Evolutionary conservation across 2,797 vertebrate genomes (phyloP).

Genomic region (Limnodromus scolopaceus): DNA sequence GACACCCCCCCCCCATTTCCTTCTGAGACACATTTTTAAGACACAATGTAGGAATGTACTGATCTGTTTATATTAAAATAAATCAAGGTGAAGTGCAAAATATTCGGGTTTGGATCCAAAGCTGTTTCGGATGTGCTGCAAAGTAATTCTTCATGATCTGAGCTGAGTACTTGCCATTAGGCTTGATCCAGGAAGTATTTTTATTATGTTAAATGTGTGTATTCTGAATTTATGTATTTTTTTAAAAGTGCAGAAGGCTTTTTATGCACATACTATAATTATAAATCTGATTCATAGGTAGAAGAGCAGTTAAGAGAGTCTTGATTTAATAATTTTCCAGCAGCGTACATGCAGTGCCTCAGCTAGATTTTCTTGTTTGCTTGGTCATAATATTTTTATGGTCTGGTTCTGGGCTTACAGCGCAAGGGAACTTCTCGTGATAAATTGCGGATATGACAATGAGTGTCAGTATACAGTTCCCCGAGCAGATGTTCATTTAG

Average conservation of each 20-base stretch:
- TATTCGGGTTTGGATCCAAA: not conserved
- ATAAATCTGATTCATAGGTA: constrained; percentile 56
- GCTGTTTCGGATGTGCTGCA: constrained; percentile 48
- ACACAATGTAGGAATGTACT: not conserved
- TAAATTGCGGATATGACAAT: constrained; percentile 58
- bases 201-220: constrained; percentile 12
- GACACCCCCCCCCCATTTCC: not conserved
- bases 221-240: constrained; percentile 60
- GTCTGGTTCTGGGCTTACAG: not conserved
- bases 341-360: constrained; percentile 27
- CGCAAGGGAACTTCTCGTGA: constrained; percentile 17
- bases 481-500: constrained; percentile 75
- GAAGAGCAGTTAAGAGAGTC: constrained; percentile 44
- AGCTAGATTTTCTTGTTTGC: constrained; percentile 10
- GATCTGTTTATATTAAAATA: constrained; percentile 35
- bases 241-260: constrained; percentile 73
- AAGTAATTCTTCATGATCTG: constrained; percentile 58
- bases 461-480: constrained; percentile 65
- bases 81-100: constrained; percentile 11
- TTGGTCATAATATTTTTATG: constrained; percentile 27
- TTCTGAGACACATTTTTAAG: not conserved
- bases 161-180: constrained; percentile 56
- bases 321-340: constrained; percentile 71
- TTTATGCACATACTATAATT: constrained; percentile 73
- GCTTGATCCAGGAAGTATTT: constrained; percentile 54